Percentiles rank a stretch among this genome's conserved stretches.
These are phyloP conservation scores for Centruroides sculpturatus DNA, from an alignment of 1,140 invertebrate species.

Conservation along the genomic window DNA sequence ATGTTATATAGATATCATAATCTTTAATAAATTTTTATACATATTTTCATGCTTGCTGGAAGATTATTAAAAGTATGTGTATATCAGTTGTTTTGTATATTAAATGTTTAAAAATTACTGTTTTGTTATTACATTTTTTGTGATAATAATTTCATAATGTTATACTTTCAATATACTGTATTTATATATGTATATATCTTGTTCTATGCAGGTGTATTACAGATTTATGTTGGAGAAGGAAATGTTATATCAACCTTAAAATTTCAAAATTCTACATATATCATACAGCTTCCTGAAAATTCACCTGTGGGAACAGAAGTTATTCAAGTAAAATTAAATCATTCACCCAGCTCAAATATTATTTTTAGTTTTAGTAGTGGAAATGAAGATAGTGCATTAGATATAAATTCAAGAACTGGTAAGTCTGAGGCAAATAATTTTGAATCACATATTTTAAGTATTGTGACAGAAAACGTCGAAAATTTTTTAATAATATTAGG, in stretches of 20 bases:
- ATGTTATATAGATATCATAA: no score
- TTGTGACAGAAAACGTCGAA: no score
- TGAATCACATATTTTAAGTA: no score
- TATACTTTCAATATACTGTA: no score
- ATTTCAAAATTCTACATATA: conserved; percentile 70
- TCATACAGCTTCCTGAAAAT: conserved; percentile 60
- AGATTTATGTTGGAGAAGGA: conserved; percentile 60
- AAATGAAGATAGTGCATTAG: conserved; percentile 67
- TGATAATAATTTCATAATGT: no score
- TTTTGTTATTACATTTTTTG: no score
- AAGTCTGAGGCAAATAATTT: background rate
- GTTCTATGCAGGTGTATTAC: conserved; percentile 42
- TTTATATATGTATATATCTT: no score
- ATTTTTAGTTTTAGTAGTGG: conserved; percentile 60
- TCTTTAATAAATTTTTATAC: no score
- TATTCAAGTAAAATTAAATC: conserved; percentile 4
- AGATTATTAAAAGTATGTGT: no score
- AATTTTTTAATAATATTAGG: no score
- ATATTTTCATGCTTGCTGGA: no score
- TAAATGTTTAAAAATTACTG: no score
- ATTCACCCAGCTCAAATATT: background rate
- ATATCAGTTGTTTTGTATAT: background rate
- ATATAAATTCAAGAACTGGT: conserved; percentile 64
- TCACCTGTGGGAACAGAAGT: conserved; percentile 46
- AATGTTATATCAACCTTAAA: conserved; percentile 41